Evolutionary conservation across 2,888 invertebrate genomes (phyloP).

Genomic region (Heliconius erato): DNA sequence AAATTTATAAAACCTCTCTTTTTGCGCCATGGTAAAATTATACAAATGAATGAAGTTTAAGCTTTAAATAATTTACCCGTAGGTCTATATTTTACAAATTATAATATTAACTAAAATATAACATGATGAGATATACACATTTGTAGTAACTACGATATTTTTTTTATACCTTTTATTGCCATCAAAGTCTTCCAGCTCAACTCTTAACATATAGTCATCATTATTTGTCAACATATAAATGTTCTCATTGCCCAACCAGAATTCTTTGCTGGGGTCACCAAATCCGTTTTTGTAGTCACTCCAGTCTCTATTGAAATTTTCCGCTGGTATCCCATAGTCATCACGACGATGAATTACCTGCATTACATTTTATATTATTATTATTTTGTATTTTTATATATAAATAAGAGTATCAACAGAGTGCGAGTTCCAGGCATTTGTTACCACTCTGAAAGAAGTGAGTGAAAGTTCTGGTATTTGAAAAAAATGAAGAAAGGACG

Average conservation of each 20-base stretch:
- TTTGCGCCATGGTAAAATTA: neutral
- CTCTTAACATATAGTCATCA: constrained; percentile 94
- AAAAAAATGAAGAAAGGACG: too few species aligned
- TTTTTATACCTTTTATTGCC: constrained; percentile 94
- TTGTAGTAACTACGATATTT: neutral
- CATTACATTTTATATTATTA: neutral
- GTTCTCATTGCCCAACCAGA: constrained; percentile 97
- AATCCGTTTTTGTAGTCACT: constrained; percentile 97
- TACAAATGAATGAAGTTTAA: neutral
- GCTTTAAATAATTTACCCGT: neutral
- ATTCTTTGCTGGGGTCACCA: constrained; percentile 95
- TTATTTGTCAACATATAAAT: constrained; percentile 97
- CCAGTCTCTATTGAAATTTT: constrained; percentile 97
- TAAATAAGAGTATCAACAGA: neutral
- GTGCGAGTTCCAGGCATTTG: too few species aligned
- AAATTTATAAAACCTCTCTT: too few species aligned
- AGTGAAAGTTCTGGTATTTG: too few species aligned
- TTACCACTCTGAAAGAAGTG: too few species aligned
- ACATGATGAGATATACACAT: neutral
- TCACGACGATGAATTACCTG: constrained; percentile 96
- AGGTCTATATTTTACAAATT: neutral
- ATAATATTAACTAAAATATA: neutral
- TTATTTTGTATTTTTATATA: neutral
- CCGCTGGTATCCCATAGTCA: constrained; percentile 94
- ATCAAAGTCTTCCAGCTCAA: constrained; percentile 96